phyloP scores from a whole-genome alignment of 2,888 invertebrate genomes.

The Leucozona laternaria region DNA sequence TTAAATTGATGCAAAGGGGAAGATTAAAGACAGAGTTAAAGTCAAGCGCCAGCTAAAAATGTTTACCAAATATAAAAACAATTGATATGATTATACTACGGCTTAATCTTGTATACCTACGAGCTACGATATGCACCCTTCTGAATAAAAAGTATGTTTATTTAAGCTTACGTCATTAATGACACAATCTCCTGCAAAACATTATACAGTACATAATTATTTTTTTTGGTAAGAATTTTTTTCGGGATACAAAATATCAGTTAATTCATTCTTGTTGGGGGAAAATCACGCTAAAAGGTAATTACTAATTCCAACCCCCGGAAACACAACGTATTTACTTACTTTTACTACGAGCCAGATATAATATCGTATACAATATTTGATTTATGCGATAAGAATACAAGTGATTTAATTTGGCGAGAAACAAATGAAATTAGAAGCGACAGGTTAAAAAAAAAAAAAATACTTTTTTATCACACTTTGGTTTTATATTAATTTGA shows the following conservation, averaged over 20 bases:
- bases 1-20: neutral
- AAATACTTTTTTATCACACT: neutral
- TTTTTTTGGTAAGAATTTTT: neutral
- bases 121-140: neutral
- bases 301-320: neutral
- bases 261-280: neutral
- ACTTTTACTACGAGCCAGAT: neutral
- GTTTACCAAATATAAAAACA: neutral
- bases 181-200: neutral
- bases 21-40: neutral
- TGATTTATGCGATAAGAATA: neutral
- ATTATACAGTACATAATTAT: neutral
- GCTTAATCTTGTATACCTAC: neutral
- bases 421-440: neutral
- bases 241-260: conserved; percentile 1
- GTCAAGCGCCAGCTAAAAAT: too few species aligned
- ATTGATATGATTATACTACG: neutral
- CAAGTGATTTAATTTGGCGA: neutral
- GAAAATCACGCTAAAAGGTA: conserved; percentile 19
- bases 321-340: neutral
- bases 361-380: neutral
- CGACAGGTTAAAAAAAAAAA: conserved; percentile 23
- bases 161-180: neutral
- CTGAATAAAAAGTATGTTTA: neutral
- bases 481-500: conserved; percentile 25